Evolutionary conservation across 2,113 vertebrate genomes (phyloP).

Genomic region (Dendrocopos noguchii): DNA sequence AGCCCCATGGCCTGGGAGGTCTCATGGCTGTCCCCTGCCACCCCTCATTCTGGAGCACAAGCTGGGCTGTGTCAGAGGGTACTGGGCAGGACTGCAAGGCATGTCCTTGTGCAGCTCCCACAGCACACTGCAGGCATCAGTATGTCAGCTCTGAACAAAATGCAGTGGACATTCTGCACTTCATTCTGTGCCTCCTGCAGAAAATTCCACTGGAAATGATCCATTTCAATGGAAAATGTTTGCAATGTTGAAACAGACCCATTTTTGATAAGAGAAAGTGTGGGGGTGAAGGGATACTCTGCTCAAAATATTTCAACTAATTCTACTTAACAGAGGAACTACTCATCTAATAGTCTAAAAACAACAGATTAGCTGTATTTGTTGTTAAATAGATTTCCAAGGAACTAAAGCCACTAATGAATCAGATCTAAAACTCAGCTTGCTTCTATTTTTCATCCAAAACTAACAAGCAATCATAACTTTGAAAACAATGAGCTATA

Average conservation of each 20-base stretch:
- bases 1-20: not conserved
- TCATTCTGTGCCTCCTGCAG: not conserved
- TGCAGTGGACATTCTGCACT: not conserved
- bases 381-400: not conserved
- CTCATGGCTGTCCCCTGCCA: not conserved
- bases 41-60: not conserved
- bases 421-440: conserved; percentile 13
- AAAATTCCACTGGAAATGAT: conserved; percentile 46
- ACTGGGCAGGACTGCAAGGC: fast-evolving
- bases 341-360: not conserved
- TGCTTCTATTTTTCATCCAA: conserved; percentile 47
- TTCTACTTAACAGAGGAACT: not conserved
- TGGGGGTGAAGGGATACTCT: not conserved
- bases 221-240: not conserved
- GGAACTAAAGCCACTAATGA: not conserved
- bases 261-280: conserved; percentile 38
- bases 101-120: fast-evolving
- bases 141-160: not conserved
- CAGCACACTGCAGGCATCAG: not conserved
- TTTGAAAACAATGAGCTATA: conserved; percentile 30
- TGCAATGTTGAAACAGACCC: not conserved
- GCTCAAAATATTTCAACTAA: not conserved
- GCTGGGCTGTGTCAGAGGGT: fast-evolving
- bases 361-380: conserved; percentile 17
- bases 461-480: not conserved